Base-by-base conservation (phyloP, 2,113 vertebrate species). In the Eonycteris spelaea region DNA sequence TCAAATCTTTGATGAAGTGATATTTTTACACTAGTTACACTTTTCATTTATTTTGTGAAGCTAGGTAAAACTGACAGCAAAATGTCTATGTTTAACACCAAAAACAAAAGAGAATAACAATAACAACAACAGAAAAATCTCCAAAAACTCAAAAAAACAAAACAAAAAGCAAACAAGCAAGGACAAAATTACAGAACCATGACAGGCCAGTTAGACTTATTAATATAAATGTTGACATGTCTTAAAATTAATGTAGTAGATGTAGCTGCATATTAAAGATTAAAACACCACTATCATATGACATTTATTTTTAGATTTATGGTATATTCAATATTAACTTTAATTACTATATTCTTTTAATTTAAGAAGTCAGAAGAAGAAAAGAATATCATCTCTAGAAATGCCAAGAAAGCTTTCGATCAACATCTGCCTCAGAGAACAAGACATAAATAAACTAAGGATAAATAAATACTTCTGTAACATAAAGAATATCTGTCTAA, bases 41-140 rank as follows among this genome's bases (percentile, higher is more conserved):
- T 83, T 89, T 57, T 91, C 24, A 40, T 21, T 85, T 85, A 45
- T 80, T 87, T 91, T 75, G 74, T 93, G 71, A 80, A 88, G 45
- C 28, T 57, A 86, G 5, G 48, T 83, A 86, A 88, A 70, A 65
- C 19, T 55, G 51, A 87, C 43, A n/a, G 65, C 24, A 78, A 89
- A 80, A 93, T 19, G 45, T n/a, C 84, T 87, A 28, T 75, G 75
- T 77, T 79, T 90, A 87, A 77, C 30, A 67, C 5, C 4, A 2
- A 73, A 13, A 9, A 10, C 24, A 48, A 15, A 30, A 21, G 71
- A 71, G 14, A 18, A 63, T 14, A 80, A 26, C 13, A 51, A 51
- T 51, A 51, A 51, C 16, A 55, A 65, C 2, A 30, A 26, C 5
- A 33, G 51, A 0, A 22, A 22, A 35, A 35, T 12, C 5, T 33